Base-by-base conservation (phyloP, 1,140 invertebrate genomes). In the Drosophila fuyamai region DNA sequence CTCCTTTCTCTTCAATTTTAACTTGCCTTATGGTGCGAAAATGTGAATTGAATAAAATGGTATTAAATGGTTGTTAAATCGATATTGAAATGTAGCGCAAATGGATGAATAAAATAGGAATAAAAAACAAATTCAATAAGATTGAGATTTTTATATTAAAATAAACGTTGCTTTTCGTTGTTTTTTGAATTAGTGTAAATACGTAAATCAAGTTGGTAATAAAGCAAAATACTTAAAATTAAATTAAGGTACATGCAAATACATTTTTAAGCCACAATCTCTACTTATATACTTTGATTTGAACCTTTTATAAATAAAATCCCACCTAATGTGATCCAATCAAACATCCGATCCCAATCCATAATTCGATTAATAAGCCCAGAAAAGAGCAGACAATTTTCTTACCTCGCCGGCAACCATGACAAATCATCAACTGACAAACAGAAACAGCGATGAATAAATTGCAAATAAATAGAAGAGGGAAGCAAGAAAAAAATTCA, bases 11-110 rank as follows among this genome's bases (percentile, higher is more conserved):
- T 14, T 5, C 55, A 68, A 73, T 70, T 76, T 72, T 50, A 80
- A 63, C 60, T 32, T 59, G 68, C 67, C 73, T 70, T 47, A 66
- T 72, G 76, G 66, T 62, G 81, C 66, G 67, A 84, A 79, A 63
- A 84, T 67, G 63, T 55, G 35, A 36, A 66, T 54, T 67, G 41
- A 71, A 62, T 62, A 60, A 62, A 43, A 71, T 56, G 16, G 14
- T 27, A 29, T 41, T 9, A 41, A 70, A 70, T 48, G 10, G 16
- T 40, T 35, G 18, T 41, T 9, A 41, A 70, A 70, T 48, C 7
- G 27, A 35, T 47, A 68, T 23, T 48, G 43, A 41, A 70, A 71
- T 29, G 5, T 27, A 14, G 40, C 44, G 59, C n/a, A 36, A 68
- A 48, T 65, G 40, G 7, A 9, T 6, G 4, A n/a, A 63, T 60